Evolutionary conservation across 92 coral and sea anemone species (phyloP).

Genomic region (Muricea muricata): DNA sequence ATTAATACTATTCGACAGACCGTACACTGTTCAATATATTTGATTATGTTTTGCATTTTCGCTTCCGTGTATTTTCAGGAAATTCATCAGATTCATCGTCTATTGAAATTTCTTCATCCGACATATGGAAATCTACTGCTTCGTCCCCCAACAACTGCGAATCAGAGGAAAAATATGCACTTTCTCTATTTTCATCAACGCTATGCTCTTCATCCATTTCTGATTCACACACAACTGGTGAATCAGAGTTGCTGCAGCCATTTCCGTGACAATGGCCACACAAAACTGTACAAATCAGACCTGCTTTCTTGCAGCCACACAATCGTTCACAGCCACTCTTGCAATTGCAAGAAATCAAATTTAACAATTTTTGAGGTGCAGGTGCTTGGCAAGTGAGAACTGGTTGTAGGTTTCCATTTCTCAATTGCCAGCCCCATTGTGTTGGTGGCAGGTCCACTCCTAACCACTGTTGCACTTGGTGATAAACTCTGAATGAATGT

Average conservation of each 20-base stretch:
- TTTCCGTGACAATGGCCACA: no score
- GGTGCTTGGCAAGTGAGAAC: neutral
- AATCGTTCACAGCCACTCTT: no score
- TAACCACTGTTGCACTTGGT: neutral
- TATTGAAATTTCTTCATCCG: neutral
- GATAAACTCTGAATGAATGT: constrained; percentile 8
- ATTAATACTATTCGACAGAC: no score
- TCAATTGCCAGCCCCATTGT: neutral
- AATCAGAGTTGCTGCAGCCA: no score
- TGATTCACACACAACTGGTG: no score
- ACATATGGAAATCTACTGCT: neutral
- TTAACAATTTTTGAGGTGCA: neutral
- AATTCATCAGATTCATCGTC: constrained; percentile 5
- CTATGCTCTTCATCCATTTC: no score
- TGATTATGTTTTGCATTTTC: no score
- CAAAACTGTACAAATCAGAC: no score
- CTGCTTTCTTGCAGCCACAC: no score
- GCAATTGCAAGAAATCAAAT: no score
- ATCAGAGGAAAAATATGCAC: neutral
- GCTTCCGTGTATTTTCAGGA: neutral
- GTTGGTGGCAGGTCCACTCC: neutral
- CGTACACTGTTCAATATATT: no score
- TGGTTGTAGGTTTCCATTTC: neutral
- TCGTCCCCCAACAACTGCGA: neutral
- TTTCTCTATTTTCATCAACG: no score